Evolutionary conservation across 1,140 invertebrate species (phyloP).

Genomic region (Drosophila ohnishii): DNA sequence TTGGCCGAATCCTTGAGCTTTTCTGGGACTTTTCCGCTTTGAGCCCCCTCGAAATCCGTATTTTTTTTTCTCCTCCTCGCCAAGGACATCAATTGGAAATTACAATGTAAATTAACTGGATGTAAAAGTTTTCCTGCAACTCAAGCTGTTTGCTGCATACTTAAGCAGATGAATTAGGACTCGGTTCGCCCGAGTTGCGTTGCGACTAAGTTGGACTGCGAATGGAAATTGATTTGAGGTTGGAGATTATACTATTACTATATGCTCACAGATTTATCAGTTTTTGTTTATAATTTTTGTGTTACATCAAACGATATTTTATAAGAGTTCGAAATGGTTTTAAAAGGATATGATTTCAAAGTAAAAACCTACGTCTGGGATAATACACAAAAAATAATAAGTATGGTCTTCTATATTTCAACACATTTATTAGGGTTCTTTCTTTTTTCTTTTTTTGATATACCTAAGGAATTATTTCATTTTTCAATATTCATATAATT

Average conservation of each 20-base stretch:
- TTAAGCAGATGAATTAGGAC: conserved; percentile 51
- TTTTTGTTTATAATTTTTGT: too few relatives aligned
- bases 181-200: conserved; percentile 19
- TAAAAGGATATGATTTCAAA: too few relatives aligned
- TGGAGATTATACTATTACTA: not conserved
- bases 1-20: conserved; percentile 40
- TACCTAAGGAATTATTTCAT: not conserved
- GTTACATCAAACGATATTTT: too few relatives aligned
- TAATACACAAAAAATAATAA: too few relatives aligned
- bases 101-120: conserved; percentile 65
- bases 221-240: conserved; percentile 52
- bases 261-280: too few relatives aligned
- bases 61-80: conserved; percentile 11
- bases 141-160: conserved; percentile 40
- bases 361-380: too few relatives aligned
- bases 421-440: not conserved
- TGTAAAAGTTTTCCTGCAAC: conserved; percentile 49
- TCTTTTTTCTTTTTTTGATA: too few relatives aligned
- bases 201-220: conserved; percentile 9
- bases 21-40: conserved; percentile 22
- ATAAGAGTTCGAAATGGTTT: too few relatives aligned
- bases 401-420: too few relatives aligned
- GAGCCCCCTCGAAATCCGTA: conserved; percentile 11
- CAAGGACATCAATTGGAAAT: conserved; percentile 55
- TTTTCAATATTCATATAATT: not conserved